Evolutionary conservation across 2,113 vertebrate species (phyloP), one percentile per base, ranked within the genome.

Genomic region (Chelonoidis abingdonii): DNA sequence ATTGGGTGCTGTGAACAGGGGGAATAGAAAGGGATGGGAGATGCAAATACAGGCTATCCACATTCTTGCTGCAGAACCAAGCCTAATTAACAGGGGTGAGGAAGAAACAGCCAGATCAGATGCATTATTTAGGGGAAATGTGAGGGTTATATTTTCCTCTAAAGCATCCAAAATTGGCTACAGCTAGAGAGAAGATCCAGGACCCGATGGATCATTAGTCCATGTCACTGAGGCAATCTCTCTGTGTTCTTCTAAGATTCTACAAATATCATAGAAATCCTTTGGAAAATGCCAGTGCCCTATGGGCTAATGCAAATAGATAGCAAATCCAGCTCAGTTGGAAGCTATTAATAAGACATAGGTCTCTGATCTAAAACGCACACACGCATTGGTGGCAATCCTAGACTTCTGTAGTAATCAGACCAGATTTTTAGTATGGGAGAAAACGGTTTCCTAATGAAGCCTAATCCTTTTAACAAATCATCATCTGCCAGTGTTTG

Each of bases 161-260:
- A 5, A 19, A 31, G 90, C 0, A 1, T 92, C 92, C 78, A 16
- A 21, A 85, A 38, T 38, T 49, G 31, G 50, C 41, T 35, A 22
- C 41, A 1, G 16, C 81, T n/a, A 35, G 72, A 76, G 44, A 81
- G 27, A 80, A 19, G 56, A 50, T 1, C 17, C 81, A 80, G 79
- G 75, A n/a, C 0, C 0, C 16, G 7, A 29, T 4, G 92, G 11
- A 29, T 85, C 0, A 0, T 49, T n/a, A 8, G 0, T 4, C 24
- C 27, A n/a, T 13, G 6, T 4, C 25, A 79, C 14, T 0, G 5
- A 7, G 89, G 22, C 0, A 3, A n/a, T 54, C 62, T 54, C 62
- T 57, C 52, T 0, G 1, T 3, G 65, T 93, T 59, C 88, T 84
- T 65, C 1, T 54, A 9, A 38, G 24, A 54, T 14, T 1, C 54